A percentile compares a stretch with the other conserved stretches of the same genome.
Conservation (phyloP, 2,113 vertebrate species). For the Peucedramus taeniatus region DNA sequence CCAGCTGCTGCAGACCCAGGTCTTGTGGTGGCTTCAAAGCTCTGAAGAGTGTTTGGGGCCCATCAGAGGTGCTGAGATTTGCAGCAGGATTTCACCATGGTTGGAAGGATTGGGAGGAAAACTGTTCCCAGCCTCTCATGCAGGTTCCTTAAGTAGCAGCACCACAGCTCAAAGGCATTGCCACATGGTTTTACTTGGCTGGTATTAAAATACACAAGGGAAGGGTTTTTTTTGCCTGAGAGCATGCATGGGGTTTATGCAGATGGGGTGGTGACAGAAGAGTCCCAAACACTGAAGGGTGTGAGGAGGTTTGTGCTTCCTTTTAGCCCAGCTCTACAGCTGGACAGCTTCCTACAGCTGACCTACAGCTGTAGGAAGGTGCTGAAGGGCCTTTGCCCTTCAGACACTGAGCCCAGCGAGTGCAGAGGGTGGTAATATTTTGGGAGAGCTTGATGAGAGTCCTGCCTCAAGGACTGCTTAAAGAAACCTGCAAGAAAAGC, state of each 20-base stretch:
- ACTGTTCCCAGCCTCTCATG: not conserved
- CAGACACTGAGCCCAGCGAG: not conserved
- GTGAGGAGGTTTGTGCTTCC: not conserved
- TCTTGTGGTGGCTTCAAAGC: not conserved
- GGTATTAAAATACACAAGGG: not conserved
- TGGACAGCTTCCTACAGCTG: not conserved
- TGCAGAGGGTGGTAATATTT: not conserved
- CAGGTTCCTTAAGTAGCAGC: not conserved
- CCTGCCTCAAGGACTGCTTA: not conserved
- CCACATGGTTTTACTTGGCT: not conserved
- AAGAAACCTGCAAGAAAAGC: not conserved
- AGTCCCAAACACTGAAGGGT: not conserved
- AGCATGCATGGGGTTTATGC: not conserved
- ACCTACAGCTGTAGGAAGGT: not conserved
- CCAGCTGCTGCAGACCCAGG: not conserved
- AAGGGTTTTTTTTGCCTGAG: not conserved
- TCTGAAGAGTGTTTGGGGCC: not conserved
- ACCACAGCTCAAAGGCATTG: not conserved
- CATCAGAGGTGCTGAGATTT: not conserved
- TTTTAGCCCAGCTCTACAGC: not conserved
- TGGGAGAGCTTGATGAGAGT: not conserved
- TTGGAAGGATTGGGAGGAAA: not conserved
- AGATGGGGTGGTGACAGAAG: not conserved
- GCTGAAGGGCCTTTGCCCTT: not conserved
- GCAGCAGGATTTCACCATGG: not conserved